Conservation (phyloP, 2,113 vertebrate species). For the Tangachromis dhanisi region DNA sequence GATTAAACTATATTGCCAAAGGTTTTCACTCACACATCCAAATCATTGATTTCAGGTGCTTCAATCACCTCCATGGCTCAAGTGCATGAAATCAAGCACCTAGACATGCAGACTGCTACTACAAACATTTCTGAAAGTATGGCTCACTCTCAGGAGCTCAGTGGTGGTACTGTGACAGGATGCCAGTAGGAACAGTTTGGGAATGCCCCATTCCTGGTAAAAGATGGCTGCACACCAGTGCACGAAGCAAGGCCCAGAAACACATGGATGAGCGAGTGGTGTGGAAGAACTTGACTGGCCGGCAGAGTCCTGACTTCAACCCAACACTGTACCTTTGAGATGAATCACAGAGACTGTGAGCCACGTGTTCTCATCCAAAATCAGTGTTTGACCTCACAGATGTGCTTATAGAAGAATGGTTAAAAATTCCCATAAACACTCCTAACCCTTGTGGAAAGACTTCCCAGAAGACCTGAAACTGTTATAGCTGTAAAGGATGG, state of each 20-base stretch:
- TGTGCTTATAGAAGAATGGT: not conserved
- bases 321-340: not conserved
- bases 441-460: not conserved
- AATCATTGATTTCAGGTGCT: not conserved
- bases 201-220: not conserved
- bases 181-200: not conserved
- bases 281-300: not conserved
- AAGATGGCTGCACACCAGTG: not conserved
- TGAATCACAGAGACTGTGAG: not conserved
- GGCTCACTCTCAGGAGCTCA: not conserved
- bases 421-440: not conserved
- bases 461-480: not conserved
- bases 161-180: not conserved
- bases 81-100: not conserved
- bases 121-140: not conserved
- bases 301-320: not conserved
- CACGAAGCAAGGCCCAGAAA: not conserved
- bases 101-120: not conserved
- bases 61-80: not conserved
- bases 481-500: not conserved
- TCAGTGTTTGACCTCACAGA: not conserved
- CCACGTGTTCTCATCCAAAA: rapidly evolving
- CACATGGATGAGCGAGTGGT: not conserved
- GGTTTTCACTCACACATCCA: not conserved
- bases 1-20: not conserved